Evolutionary conservation across 1,140 invertebrate species (phyloP), one percentile per base, ranked within the genome.

Genomic region (Subanguina moxae): DNA sequence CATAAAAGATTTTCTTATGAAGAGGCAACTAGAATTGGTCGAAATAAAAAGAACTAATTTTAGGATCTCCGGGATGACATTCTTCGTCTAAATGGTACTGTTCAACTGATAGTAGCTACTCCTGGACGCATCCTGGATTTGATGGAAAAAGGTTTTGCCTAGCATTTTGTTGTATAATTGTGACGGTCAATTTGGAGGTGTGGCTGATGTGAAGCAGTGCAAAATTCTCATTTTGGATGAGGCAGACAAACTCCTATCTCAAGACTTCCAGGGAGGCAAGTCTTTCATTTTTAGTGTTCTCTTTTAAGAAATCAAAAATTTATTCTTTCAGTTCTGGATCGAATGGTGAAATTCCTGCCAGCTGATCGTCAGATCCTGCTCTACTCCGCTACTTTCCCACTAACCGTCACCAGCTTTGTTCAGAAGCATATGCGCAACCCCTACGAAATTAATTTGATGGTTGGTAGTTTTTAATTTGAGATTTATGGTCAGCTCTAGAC

Each of bases 371-470:
- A 99, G 85, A 96, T 99, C 82, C 87, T 99, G 82, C 87, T 99
- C 65, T 99, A 95, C 86, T 98, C 94, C 73, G 96, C 96, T 68
- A 99, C 96, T 75, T 99, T 99, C 86, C 96, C 96, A 74, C 86
- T 96, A 63, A 96, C 93, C 77, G 95, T 99, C n/a, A 94, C 97
- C 85, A 89, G 94, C 83, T 99, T 99, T 84, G 97, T 97, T 93
- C 90, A 90, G 83, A 96, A 94, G 84, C 92, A 97, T 84, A 88
- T 97, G 82, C 89, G 89, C 77, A 90, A 94, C 84, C 94, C 95
- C 57, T 96, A 97, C 83, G 95, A 98, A 85, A 97, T 99, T 77
- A 99, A 99, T 85, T 87, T 99, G 76, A 25, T 52, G 23, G 23
- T 19, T 52, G 15, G 48, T 52, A 7, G 3, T 52, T 21, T 21